These are phyloP conservation scores for Acronicta alni DNA, from an alignment of 2,888 invertebrate genomes.

Conservation along the genomic window DNA sequence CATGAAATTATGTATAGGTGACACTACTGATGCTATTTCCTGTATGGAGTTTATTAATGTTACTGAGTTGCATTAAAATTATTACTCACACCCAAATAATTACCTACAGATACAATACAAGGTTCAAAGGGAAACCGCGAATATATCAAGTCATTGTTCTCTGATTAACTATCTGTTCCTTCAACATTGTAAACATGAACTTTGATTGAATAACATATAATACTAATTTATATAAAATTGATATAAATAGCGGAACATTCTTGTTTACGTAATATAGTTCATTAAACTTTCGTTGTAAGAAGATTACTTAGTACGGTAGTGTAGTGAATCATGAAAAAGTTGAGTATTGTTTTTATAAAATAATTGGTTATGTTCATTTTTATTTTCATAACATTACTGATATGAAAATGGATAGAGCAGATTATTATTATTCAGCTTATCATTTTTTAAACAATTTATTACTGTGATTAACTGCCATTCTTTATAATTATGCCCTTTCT, in stretches of 20 bases:
- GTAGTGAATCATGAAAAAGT: slow-evolving; percentile 34
- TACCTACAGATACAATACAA: slow-evolving; percentile 1
- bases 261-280: slow-evolving; percentile 4
- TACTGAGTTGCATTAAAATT: neutral
- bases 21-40: too few species aligned
- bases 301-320: neutral
- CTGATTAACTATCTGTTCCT: slow-evolving; percentile 23
- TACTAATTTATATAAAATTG: slow-evolving; percentile 19
- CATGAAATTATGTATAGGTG: too few species aligned
- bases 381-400: neutral
- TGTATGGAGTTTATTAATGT: too few species aligned
- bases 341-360: slow-evolving; percentile 10
- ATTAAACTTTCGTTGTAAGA: slow-evolving; percentile 3
- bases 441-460: neutral
- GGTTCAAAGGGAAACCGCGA: slow-evolving; percentile 19
- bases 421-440: too few species aligned
- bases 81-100: neutral
- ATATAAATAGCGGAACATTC: slow-evolving; percentile 36
- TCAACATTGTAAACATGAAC: slow-evolving; percentile 41
- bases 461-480: too few species aligned
- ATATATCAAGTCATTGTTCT: slow-evolving; percentile 8
- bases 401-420: neutral
- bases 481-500: neutral
- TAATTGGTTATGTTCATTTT: neutral
- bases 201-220: slow-evolving; percentile 30